Conservation (phyloP, 2,113 vertebrate species). For the Pluvianellus socialis region DNA sequence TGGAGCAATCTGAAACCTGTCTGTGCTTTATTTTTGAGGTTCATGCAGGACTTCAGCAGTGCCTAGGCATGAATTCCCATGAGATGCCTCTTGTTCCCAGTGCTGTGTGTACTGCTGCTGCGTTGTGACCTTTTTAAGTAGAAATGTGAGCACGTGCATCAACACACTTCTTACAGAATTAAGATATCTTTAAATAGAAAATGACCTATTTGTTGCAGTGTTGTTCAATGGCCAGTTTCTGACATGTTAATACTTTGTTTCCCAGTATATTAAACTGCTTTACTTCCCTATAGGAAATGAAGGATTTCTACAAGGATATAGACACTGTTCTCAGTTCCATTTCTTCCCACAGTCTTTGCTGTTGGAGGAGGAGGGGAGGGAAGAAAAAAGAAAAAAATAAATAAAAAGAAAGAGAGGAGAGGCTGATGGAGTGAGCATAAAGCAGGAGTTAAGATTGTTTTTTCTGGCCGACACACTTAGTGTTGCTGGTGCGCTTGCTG, state of each 20-base stretch:
- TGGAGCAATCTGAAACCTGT: background rate
- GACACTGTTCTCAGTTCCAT: background rate
- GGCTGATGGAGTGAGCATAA: background rate
- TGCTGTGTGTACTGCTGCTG: background rate
- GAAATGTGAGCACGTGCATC: background rate
- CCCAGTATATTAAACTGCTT: background rate
- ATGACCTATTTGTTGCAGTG: background rate
- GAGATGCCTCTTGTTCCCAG: background rate
- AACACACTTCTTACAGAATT: background rate
- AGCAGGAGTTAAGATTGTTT: slow-evolving; percentile 20
- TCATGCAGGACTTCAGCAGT: background rate
- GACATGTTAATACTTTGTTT: slow-evolving; percentile 28
- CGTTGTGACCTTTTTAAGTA: background rate
- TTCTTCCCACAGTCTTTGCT: slow-evolving; percentile 42
- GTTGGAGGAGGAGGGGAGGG: background rate
- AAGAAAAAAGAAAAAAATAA: background rate
- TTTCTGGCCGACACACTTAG: slow-evolving; percentile 10
- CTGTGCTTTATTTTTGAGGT: background rate
- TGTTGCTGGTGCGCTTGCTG: slow-evolving; percentile 26
- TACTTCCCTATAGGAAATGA: slow-evolving; percentile 53
- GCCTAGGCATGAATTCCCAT: background rate
- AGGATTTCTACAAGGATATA: slow-evolving; percentile 38
- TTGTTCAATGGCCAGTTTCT: background rate
- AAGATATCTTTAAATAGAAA: background rate
- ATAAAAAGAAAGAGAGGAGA: background rate